Percentiles rank a stretch among this genome's conserved stretches.
Evolutionary conservation across 2,797 vertebrate species (phyloP).

Genomic region (Smutsia temminckii): DNA sequence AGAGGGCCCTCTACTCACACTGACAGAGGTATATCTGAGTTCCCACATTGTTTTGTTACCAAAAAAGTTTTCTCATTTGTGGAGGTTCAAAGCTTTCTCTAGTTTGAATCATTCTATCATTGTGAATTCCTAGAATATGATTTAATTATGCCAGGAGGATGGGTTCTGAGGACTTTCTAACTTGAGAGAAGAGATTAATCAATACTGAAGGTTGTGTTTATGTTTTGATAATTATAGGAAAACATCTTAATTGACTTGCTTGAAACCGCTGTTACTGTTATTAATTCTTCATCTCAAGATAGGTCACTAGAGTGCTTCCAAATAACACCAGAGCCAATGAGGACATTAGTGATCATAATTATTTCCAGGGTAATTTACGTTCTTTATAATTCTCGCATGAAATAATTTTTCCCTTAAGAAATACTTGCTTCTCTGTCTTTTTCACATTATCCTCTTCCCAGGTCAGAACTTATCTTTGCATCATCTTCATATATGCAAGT

Average conservation of each 20-base stretch:
- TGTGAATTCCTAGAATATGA: not conserved
- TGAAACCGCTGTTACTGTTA: not conserved
- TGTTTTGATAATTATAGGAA: conserved; percentile 33
- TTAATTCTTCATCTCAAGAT: conserved; percentile 22
- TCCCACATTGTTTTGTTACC: not conserved
- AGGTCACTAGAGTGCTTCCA: not conserved
- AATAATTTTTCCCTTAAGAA: conserved; percentile 44
- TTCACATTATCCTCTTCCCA: conserved; percentile 30
- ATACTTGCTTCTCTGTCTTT: not conserved
- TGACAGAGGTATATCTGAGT: not conserved
- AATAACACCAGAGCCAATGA: not conserved
- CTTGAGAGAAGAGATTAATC: conserved; percentile 34
- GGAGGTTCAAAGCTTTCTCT: conserved; percentile 5
- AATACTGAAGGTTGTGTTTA: not conserved
- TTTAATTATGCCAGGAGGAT: not conserved
- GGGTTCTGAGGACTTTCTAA: not conserved
- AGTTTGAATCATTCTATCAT: not conserved
- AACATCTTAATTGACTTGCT: conserved; percentile 16
- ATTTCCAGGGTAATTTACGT: conserved; percentile 24
- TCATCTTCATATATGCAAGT: not conserved
- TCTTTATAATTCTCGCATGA: conserved; percentile 43
- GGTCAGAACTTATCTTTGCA: conserved; percentile 1
- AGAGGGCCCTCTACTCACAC: not conserved
- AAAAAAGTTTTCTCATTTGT: not conserved
- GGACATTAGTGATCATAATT: not conserved